Evolutionary conservation across 2,113 vertebrate genomes (phyloP), one percentile per base, ranked within the genome.

Genomic region (Vimba vimba): DNA sequence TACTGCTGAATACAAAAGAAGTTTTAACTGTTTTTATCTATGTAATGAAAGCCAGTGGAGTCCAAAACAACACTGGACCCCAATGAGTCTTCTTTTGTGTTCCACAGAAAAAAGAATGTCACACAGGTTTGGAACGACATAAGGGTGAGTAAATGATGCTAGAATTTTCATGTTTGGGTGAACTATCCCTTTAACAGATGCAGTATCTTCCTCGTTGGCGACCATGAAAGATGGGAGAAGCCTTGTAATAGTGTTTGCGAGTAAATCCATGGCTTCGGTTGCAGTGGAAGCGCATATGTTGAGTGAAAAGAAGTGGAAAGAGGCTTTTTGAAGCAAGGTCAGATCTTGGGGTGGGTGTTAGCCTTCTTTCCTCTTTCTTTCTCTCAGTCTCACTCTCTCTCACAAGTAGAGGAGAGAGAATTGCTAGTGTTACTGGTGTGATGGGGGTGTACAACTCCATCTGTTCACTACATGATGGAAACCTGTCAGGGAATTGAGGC

Each of bases 391-490:
- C 10, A 36, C 64, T 64, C 50, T 43, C 59, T 52, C 52, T 77
- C 71, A 39, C 83, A 68, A 55, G 74, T 76, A 25, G 66, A 86
- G 84, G 76, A 62, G 69, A 87, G 62, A 86, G 85, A 84, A 84
- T 86, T 79, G 87, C 85, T 83, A 87, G 85, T 88, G 87, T 90
- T 89, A 71, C 84, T 85, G 84, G 79, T 81, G 78, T 85, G 75
- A 71, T 75, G 81, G 82, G 89, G 85, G 85, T 85, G 79, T 78
- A 88, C 45, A 36, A 15, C 75, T 89, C 90, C 90, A 91, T 91
- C 91, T 92, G 91, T 86, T 91, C 87, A 78, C 77, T 90, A 79
- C 77, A 85, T 59, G 78, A 87, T 89, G 79, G 80, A 89, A 88
- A 78, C 82, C 90, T 90, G 85, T 84, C 73, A 43, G 87, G 89